Evolutionary conservation across 1,140 invertebrate genomes (phyloP).

Genomic region (Drosophila eugracilis): DNA sequence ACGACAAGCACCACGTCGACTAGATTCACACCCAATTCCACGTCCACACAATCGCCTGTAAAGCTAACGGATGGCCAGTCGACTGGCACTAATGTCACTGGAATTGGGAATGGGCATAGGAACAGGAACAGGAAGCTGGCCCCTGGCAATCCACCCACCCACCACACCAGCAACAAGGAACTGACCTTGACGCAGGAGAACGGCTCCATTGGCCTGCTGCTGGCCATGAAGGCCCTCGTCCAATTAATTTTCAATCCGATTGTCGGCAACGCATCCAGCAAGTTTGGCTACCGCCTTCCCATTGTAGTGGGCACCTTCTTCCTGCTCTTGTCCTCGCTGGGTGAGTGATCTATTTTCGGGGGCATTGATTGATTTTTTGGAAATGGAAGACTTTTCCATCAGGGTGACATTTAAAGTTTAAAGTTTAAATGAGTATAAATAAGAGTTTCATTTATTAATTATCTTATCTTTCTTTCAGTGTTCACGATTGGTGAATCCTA

Average conservation of each 20-base stretch:
- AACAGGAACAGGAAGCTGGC: slow-evolving; percentile 30
- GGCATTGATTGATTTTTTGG: slow-evolving; percentile 1
- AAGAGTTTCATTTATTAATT: not conserved
- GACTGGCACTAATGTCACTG: slow-evolving; percentile 61
- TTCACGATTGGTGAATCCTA: slow-evolving; percentile 94
- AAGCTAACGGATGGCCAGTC: slow-evolving; percentile 37
- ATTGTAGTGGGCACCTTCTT: slow-evolving; percentile 93
- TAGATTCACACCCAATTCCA: slow-evolving; percentile 23
- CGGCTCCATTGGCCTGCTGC: slow-evolving; percentile 91
- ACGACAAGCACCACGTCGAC: slow-evolving; percentile 11
- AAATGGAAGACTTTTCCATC: not conserved
- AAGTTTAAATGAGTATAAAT: not conserved
- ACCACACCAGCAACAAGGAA: slow-evolving; percentile 42
- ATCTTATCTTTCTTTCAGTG: slow-evolving; percentile 85
- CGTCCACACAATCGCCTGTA: not conserved
- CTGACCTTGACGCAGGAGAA: slow-evolving; percentile 87
- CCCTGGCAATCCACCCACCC: slow-evolving; percentile 13
- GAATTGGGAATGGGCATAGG: slow-evolving; percentile 2
- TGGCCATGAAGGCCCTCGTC: slow-evolving; percentile 94
- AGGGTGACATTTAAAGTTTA: not conserved
- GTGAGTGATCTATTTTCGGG: slow-evolving; percentile 86
- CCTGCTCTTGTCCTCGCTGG: slow-evolving; percentile 91
- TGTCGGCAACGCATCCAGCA: slow-evolving; percentile 89
- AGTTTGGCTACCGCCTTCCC: slow-evolving; percentile 91
- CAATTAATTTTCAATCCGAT: slow-evolving; percentile 94